phyloP scores from a whole-genome alignment of 2,113 vertebrate species.

The Tychaedon coryphoeus region DNA sequence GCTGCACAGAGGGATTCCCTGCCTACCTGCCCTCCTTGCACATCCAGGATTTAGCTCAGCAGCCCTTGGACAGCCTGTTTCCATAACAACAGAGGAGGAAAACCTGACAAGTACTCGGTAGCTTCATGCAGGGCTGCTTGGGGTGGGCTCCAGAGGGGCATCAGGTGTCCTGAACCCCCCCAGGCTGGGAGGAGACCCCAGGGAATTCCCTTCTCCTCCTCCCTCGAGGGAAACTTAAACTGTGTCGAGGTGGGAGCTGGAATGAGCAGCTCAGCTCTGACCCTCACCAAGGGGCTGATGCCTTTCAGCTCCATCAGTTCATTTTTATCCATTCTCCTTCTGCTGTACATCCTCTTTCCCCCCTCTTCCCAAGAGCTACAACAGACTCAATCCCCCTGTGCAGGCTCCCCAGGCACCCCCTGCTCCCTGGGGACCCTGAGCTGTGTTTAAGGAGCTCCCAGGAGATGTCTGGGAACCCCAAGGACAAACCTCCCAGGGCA shows the following conservation, averaged over 20 bases:
- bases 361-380: background rate
- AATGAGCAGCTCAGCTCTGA: background rate
- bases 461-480: background rate
- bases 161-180: background rate
- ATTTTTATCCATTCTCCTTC: background rate
- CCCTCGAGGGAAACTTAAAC: background rate
- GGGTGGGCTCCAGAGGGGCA: background rate
- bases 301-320: background rate
- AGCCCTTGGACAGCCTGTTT: slow-evolving; percentile 14
- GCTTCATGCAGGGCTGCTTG: background rate
- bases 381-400: background rate
- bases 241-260: background rate
- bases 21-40: background rate
- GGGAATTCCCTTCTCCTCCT: background rate
- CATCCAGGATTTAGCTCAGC: background rate
- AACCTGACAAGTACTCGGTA: background rate
- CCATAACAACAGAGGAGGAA: slow-evolving; percentile 41
- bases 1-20: background rate
- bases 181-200: background rate
- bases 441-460: background rate
- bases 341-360: background rate
- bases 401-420: background rate
- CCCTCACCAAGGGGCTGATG: background rate
- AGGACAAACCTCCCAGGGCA: rapidly evolving
- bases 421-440: background rate